Evolutionary conservation across 1,140 invertebrate species (phyloP), one percentile per base, ranked within the genome.

Genomic region (Drosophila yakuba): DNA sequence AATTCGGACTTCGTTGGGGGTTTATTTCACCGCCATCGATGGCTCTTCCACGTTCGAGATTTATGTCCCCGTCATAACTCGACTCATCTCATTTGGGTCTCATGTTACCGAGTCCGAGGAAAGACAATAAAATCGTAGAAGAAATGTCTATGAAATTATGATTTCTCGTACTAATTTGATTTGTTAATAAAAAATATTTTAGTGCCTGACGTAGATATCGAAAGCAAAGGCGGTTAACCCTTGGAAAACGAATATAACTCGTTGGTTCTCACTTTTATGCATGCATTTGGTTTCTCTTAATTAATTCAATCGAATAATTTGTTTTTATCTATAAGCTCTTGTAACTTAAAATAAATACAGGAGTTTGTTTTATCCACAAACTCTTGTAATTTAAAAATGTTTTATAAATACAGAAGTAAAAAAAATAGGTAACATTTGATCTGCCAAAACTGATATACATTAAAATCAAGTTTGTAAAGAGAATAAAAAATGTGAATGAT

Each of bases 101-200:
- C 78, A 39, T 14, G 56, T 78, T 66, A 77, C 73, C 43, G 51
- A 28, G 48, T 39, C 2, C 43, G 20, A 23, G 38, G 51, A 48
- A 48, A 74, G 12, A 74, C 80, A 85, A 88, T 75, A 72, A 82
- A 67, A 88, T 66, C 50, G 72, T n/a, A 32, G 17, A 71, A 80
- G 68, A 44, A 66, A 64, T 36, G 52, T 55, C 77, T 78, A 84
- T 89, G 68, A 89, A 89, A 84, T 84, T 89, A 89, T 89, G 84
- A 89, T 89, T 89, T 84, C 79, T 71, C 55, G 50, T 43, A 78
- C 84, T 89, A 89, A 89, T 89, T 89, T 90, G 45, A 68, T 44
- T 88, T 83, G 83, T 88, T 88, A 83, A 88, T 88, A 88, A 88
- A 88, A 86, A 73, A 77, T 67, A 74, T 80, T 89, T 84, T 75